These are phyloP conservation scores for Campylomormyrus numenius DNA, from an alignment of 2,113 vertebrate genomes.

Conservation along the genomic window DNA sequence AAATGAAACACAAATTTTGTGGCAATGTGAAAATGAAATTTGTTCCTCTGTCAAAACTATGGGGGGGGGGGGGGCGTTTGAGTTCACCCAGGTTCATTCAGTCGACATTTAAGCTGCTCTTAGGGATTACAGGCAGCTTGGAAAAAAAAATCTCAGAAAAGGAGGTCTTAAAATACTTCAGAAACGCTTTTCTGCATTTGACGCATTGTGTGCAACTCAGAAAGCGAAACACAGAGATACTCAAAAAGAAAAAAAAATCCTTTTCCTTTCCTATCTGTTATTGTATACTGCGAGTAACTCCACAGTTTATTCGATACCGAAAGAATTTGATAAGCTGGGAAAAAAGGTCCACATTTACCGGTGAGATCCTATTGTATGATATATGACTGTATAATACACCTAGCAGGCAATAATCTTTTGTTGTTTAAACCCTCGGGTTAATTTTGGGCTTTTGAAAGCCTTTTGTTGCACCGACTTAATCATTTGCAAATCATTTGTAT, in stretches of 20 bases:
- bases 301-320: background rate
- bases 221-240: background rate
- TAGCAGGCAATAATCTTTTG: background rate
- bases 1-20: background rate
- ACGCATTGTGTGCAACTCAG: background rate
- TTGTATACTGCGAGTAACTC: background rate
- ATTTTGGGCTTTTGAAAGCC: background rate
- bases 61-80: background rate
- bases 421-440: background rate
- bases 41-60: background rate
- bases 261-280: background rate
- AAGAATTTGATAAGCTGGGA: background rate
- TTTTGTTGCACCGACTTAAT: background rate
- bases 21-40: background rate
- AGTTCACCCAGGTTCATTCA: background rate
- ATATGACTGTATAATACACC: background rate
- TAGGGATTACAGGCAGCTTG: background rate
- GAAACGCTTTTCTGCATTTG: background rate
- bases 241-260: background rate
- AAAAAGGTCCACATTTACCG: background rate
- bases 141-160: background rate
- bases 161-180: background rate
- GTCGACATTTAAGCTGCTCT: background rate
- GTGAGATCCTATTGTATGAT: background rate
- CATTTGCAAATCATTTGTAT: constrained; percentile 13